Base-by-base conservation (phyloP, 2,888 invertebrate genomes). In the Drosophila kambysellisi region DNA sequence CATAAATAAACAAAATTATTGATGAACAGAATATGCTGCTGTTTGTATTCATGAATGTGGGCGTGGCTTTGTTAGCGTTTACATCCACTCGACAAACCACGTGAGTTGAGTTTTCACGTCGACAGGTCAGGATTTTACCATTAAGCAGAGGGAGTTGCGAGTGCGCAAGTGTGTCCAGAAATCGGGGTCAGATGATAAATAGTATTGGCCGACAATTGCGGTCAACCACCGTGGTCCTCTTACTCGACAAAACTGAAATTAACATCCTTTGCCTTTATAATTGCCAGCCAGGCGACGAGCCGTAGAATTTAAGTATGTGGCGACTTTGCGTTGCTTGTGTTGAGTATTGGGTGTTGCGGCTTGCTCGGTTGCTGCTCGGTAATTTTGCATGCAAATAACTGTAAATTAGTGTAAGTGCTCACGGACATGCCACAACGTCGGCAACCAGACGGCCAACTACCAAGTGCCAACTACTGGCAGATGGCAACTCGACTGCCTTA, bases 341-440 rank as follows among this genome's bases (percentile, higher is more conserved):
- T 53, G 41, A 53, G 50, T 60, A 39, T 62, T 63, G 53, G 17
- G 35, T 53, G 25, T 56, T 53, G 57, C n/a, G 33, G 52, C 41
- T 50, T 54, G 46, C 48, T 67, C 57, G 60, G 43, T 71, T 76
- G 70, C 75, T 64, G 71, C 76, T 84, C 69, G 79, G 69, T 77
- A 81, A 88, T 88, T 86, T 88, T 79, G 83, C 81, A 87, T 87
- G 86, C 88, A 87, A 88, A 88, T 87, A 88, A 84, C 83, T 84
- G 77, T 74, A 86, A 86, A 87, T 87, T 87, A 87, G 83, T 88
- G 79, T 87, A 86, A 87, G 86, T 87, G 88, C 88, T 86, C 74
- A 88, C 79, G 79, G 83, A 83, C 88, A 87, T 86, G 86, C 86
- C 81, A 88, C 74, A 65, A 64, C 51, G 67, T 32, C 39, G 58